These are phyloP conservation scores for Delphinus delphis DNA, from an alignment of 2,113 vertebrate genomes.

Conservation along the genomic window DNA sequence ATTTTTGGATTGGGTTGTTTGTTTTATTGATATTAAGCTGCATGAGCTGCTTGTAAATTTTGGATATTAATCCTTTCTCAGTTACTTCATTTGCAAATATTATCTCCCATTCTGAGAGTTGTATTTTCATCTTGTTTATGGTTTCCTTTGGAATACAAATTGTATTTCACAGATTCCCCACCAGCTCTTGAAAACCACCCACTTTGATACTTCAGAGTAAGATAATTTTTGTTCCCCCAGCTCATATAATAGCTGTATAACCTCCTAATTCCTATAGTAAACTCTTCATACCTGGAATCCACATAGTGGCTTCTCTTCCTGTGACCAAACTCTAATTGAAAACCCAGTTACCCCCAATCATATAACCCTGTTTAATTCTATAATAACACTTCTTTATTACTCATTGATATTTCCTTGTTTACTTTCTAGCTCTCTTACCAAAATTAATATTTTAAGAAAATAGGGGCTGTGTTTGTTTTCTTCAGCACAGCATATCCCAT, in stretches of 20 bases:
- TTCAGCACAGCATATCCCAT: not conserved
- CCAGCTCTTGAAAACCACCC: not conserved
- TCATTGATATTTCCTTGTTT: not conserved
- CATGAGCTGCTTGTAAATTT: no score
- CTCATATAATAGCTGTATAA: not conserved
- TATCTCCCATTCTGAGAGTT: no score
- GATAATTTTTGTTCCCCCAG: not conserved
- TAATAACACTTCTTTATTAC: not conserved
- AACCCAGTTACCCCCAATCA: not conserved
- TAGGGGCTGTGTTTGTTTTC: not conserved
- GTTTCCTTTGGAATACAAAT: no score
- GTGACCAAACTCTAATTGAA: not conserved
- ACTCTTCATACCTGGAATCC: not conserved
- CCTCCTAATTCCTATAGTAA: not conserved
- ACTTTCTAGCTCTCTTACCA: not conserved
- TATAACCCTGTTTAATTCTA: not conserved
- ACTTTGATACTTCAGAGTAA: not conserved
- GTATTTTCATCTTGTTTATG: no score
- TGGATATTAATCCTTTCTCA: no score
- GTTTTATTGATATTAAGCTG: no score
- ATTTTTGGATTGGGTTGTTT: no score
- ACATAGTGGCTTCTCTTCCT: not conserved
- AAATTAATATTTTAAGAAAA: not conserved
- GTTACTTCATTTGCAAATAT: no score
- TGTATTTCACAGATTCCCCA: not conserved